Evolutionary conservation across 2,113 vertebrate genomes (phyloP), one percentile per base, ranked within the genome.

Genomic region (Tachycineta bicolor): DNA sequence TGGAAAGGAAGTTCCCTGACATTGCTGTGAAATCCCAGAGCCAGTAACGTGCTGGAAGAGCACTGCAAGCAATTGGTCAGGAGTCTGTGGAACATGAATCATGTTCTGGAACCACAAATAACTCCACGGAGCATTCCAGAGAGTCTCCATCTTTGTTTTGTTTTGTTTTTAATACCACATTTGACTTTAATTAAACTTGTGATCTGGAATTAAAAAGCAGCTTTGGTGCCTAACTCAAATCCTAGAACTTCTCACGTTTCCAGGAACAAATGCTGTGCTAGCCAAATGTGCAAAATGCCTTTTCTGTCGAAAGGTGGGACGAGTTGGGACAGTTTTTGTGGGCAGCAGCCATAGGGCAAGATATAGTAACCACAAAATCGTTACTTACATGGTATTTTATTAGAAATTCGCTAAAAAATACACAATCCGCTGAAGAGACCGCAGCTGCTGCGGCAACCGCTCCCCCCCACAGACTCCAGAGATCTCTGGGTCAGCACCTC

Each of bases 1-100:
- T 99, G 71, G 58, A 93, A 70, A 90, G 97, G 62, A 98, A 90
- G 90, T 99, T 99, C 91, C 98, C 99, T 83, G 95, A 98, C 5
- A 90, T 98, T 86, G 97, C 98, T 64, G 87, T 94, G 52, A 70
- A 97, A 63, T 90, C 97, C 49, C 92, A 81, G 74, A 97, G 95
- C 41, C 96, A 97, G 90, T 96, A 73, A 79, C 9, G 2, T 19
- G 20, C 19, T 55, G 76, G 46, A 77, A 59, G 68, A 43, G 13
- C 16, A 11, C 87, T 56, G 34, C 70, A 68, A 76, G 41, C 39
- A n/a, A 19, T 3, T 74, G 47, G 15, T 79, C 3, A 1, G 56
- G 37, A 49, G 13, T 53, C 49, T 83, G 59, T 65, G 20, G 58
- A 83, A 56, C 41, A 19, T 22, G 5, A 77, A 83, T 63, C 19